Evolutionary conservation across 2,797 vertebrate species (phyloP), one percentile per base, ranked within the genome.

Genomic region (Danio albolineatus): DNA sequence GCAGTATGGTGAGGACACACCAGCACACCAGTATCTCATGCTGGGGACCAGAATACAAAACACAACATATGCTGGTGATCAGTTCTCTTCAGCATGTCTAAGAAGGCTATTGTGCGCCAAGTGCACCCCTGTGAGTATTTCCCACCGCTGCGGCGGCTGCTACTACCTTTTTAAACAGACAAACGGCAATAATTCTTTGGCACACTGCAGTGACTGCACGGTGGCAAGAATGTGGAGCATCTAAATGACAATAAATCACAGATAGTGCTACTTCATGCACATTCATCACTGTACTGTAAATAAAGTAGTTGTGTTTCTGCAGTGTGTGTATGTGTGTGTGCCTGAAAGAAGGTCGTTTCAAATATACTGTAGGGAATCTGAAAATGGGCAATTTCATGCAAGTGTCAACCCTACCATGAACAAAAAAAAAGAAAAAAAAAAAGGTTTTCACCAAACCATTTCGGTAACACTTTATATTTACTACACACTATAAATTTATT

Each of bases 221-320:
- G 10, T 71, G 69, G 17, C 6, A 48, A 46, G 8, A 46, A 19
- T 44, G 17, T 44, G 60, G 17, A 53, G 16, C 10, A 28, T 57
- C 41, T 77, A 43, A 57, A 57, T 19, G 75, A 56, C 21, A 67
- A 57, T 76, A 77, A 48, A 56, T 66, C 39, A 57, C 44, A 67
- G 14, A 36, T 16, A 44, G n/a, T 28, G 61, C 49, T 36, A 10
- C 39, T 44, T 56, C 28, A 64, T 54, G 60, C 21, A 46, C 21
- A 66, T 48, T 46, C 74, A 57, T 66, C 41, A 48, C 46, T 57
- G 74, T 10, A 76, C 28, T 28, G 28, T 28, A 28, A 54, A 56
- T 44, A 46, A 53, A 48, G 10, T 36, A 80, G 16, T 4, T 53
- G 0, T 10, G 36, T 59, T 28, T 28, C 28, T 28, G 60, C 36